A percentile compares a stretch with the other conserved stretches of the same genome.
phyloP scores from a whole-genome alignment of 1,140 invertebrate genomes.

The Triops longicaudatus region DNA sequence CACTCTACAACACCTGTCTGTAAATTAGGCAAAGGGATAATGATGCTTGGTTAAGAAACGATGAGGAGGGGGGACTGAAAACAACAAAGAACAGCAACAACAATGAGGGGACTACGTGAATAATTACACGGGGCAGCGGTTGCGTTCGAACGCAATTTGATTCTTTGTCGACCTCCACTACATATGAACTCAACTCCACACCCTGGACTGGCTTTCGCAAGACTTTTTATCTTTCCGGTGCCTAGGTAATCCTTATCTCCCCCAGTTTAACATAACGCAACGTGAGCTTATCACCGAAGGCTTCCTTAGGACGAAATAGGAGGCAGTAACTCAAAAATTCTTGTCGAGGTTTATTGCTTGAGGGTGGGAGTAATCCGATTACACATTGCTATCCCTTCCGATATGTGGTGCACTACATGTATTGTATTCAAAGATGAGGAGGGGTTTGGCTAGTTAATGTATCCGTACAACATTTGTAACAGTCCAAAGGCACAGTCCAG shows the following conservation, averaged over 20 bases:
- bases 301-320: neutral
- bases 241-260: neutral
- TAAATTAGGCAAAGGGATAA: conserved; percentile 14
- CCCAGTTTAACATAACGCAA: neutral
- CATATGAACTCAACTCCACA: neutral
- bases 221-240: conserved; percentile 15
- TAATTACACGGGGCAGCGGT: neutral
- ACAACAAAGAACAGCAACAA: neutral
- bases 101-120: neutral
- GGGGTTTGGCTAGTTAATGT: too few relatives aligned
- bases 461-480: neutral
- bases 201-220: neutral
- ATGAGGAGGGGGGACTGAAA: neutral
- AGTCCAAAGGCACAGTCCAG: neutral
- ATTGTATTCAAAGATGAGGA: too few relatives aligned
- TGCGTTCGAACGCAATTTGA: neutral
- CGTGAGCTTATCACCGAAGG: neutral
- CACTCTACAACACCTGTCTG: conserved; percentile 1
- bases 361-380: too few relatives aligned
- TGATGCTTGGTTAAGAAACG: neutral
- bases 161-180: neutral
- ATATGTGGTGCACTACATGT: too few relatives aligned
- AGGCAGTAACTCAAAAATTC: neutral
- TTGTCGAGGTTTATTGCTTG: too few relatives aligned
- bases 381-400: too few relatives aligned